phyloP scores from a whole-genome alignment of 2,888 invertebrate genomes.

The Halictus ligatus region DNA sequence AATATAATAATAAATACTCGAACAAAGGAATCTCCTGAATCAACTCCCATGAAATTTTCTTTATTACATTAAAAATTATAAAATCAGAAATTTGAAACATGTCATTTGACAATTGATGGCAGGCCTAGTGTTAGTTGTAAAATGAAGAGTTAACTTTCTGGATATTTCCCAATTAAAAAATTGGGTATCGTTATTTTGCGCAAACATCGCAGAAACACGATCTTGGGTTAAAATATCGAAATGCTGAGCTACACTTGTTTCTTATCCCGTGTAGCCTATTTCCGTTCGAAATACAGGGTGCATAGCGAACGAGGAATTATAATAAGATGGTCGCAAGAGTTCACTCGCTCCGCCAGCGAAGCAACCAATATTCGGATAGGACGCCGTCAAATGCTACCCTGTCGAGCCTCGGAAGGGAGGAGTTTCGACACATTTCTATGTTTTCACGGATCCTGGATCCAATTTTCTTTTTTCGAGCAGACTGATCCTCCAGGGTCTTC shows the following conservation, averaged over 20 bases:
- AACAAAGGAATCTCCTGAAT: too few species aligned
- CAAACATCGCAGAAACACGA: too few species aligned
- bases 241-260: background rate
- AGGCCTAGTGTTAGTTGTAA: too few species aligned
- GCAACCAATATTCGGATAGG: background rate
- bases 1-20: too few species aligned
- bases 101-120: too few species aligned
- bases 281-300: background rate
- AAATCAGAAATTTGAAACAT: too few species aligned
- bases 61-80: too few species aligned
- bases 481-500: slow-evolving; percentile 17
- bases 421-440: slow-evolving; percentile 23
- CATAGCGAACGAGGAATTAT: background rate
- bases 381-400: background rate
- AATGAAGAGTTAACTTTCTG: too few species aligned
- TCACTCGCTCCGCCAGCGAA: background rate
- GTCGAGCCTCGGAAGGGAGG: background rate
- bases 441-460: slow-evolving; percentile 29
- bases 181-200: too few species aligned
- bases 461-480: slow-evolving; percentile 29
- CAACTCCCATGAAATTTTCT: too few species aligned
- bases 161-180: too few species aligned
- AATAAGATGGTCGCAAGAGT: background rate
- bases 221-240: too few species aligned
- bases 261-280: background rate